phyloP scores from a whole-genome alignment of 2,888 invertebrate species.

The Malacosoma neustria region DNA sequence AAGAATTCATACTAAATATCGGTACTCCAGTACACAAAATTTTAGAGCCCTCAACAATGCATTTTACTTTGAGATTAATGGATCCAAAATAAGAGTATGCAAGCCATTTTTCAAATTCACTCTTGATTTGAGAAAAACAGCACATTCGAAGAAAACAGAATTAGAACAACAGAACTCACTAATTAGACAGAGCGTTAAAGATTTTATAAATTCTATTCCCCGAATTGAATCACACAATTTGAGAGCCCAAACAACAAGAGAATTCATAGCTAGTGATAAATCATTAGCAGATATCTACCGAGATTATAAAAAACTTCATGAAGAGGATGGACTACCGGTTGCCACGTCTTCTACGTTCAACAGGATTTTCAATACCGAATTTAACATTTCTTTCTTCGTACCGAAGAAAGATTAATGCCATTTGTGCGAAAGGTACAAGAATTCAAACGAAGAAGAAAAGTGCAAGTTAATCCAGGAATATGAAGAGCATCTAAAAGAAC shows the following conservation, averaged over 20 bases:
- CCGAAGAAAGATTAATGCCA: background rate
- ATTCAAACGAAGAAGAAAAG: background rate
- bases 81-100: too few species aligned
- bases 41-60: too few species aligned
- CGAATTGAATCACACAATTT: slow-evolving; percentile 4
- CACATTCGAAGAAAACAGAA: slow-evolving; percentile 1
- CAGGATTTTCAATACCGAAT: background rate
- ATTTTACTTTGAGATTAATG: too few species aligned
- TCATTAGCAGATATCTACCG: slow-evolving; percentile 2
- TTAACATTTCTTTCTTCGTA: background rate
- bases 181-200: slow-evolving; percentile 4
- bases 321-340: background rate
- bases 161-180: too few species aligned
- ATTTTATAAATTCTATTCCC: slow-evolving; percentile 5
- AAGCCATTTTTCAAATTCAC: too few species aligned
- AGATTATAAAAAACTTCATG: background rate
- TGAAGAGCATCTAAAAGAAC: background rate
- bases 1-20: too few species aligned
- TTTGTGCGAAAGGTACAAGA: background rate
- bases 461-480: background rate
- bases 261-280: slow-evolving; percentile 3
- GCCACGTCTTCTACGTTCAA: background rate
- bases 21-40: too few species aligned
- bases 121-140: too few species aligned
- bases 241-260: slow-evolving; percentile 1